Percentiles rank a stretch among this genome's conserved stretches.
Evolutionary conservation across 1,140 invertebrate species (phyloP).

Genomic region (Achroia grisella): DNA sequence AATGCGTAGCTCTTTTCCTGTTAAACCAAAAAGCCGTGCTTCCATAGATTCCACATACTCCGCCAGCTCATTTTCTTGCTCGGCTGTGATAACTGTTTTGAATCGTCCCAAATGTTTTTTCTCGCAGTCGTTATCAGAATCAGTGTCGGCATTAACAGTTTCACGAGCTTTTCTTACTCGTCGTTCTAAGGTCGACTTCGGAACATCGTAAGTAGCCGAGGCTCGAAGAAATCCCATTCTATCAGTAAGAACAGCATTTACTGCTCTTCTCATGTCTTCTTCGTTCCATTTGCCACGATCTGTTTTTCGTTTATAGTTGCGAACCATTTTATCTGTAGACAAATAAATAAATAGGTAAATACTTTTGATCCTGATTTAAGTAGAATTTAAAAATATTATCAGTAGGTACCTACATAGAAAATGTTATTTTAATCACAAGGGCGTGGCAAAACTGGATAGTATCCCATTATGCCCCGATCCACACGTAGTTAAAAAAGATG

Average conservation of each 20-base stretch:
- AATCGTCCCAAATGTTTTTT: constrained; percentile 3
- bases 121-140: constrained; percentile 4
- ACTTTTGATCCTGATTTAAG: constrained; percentile 6
- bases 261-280: constrained; percentile 24
- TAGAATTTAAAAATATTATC: constrained; percentile 5
- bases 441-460: constrained; percentile 3
- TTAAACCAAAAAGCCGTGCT: constrained; percentile 20
- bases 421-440: constrained; percentile 5
- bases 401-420: constrained; percentile 3
- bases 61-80: not conserved
- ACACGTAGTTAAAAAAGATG: constrained; percentile 3
- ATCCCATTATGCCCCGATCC: constrained; percentile 12
- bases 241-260: constrained; percentile 17
- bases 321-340: constrained; percentile 3
- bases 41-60: constrained; percentile 1
- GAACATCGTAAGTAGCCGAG: constrained; percentile 17
- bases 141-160: constrained; percentile 8
- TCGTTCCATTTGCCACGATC: constrained; percentile 25
- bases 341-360: constrained; percentile 5
- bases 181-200: constrained; percentile 19
- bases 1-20: constrained; percentile 11
- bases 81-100: not conserved
- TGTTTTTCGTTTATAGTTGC: constrained; percentile 17
- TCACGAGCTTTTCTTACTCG: constrained; percentile 12
- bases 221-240: constrained; percentile 24